A percentile compares a stretch with the other conserved stretches of the same genome.
These are phyloP conservation scores for Hippasteria phrygiana DNA, from an alignment of 53 echinoderm and acorn worm species.

Conservation along the genomic window DNA sequence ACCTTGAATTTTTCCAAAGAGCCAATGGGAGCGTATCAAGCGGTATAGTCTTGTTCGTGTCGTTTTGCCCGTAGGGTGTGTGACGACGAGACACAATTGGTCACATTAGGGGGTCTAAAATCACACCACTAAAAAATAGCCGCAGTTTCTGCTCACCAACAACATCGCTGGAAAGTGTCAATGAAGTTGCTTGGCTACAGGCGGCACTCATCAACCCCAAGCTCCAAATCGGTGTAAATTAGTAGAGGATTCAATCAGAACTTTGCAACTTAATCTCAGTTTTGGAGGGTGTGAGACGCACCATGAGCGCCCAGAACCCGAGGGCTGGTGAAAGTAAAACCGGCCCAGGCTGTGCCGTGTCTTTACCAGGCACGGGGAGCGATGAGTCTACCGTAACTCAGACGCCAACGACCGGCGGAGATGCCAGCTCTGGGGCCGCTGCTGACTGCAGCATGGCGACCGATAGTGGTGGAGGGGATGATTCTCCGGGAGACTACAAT, in stretches of 20 bases:
- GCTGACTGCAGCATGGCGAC: slow-evolving; percentile 61
- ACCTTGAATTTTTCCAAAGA: neutral
- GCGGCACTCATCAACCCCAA: slow-evolving; percentile 33
- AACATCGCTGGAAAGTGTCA: slow-evolving; percentile 19
- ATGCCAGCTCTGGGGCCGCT: slow-evolving; percentile 47
- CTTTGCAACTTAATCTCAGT: slow-evolving; percentile 35
- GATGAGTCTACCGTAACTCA: slow-evolving; percentile 52
- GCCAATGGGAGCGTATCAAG: neutral
- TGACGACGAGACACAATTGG: neutral
- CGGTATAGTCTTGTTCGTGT: slow-evolving; percentile 30
- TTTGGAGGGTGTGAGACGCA: slow-evolving; percentile 14
- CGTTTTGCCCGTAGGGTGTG: neutral
- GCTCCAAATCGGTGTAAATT: slow-evolving; percentile 28
- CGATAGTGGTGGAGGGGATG: slow-evolving; percentile 58
- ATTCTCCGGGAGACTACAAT: slow-evolving; percentile 69
- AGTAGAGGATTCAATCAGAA: slow-evolving; percentile 4
- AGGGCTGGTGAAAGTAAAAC: neutral
- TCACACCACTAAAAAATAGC: neutral
- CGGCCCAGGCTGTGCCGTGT: neutral
- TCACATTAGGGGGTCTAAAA: neutral
- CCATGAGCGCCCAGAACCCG: slow-evolving; percentile 30
- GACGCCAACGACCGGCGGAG: slow-evolving; percentile 21
- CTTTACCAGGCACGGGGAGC: neutral
- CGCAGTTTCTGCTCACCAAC: neutral
- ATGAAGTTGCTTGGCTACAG: slow-evolving; percentile 11